Percentiles rank a stretch among this genome's conserved stretches.
Evolutionary conservation across 2,888 invertebrate genomes (phyloP).

Genomic region (Ennomos erosarius): DNA sequence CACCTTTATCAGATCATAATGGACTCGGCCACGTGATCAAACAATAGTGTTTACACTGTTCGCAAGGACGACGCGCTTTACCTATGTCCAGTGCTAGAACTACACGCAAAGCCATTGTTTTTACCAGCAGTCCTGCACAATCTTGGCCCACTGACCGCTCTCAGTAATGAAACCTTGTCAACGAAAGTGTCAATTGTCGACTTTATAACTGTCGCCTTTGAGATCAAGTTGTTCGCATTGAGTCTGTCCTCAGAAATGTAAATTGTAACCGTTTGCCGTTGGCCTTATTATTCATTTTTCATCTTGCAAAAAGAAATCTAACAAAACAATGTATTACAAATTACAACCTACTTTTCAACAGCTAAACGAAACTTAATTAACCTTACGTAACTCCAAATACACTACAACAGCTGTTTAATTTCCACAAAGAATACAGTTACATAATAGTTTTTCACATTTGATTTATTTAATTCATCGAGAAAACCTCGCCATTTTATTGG

Average conservation of each 20-base stretch:
- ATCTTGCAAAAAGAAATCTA: constrained; percentile 23
- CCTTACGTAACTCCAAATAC: constrained; percentile 26
- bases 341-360: constrained; percentile 27
- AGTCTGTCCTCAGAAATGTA: constrained; percentile 13
- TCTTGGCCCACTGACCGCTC: constrained; percentile 42
- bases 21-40: constrained; percentile 73
- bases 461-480: constrained; percentile 7
- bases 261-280: constrained; percentile 7
- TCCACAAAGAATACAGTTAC: constrained; percentile 17
- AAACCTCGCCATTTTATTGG: constrained; percentile 1
- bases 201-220: constrained; percentile 10
- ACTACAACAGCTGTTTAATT: constrained; percentile 19
- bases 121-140: constrained; percentile 46
- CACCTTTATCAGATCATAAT: constrained; percentile 74
- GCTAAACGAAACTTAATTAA: constrained; percentile 26
- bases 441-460: constrained; percentile 12
- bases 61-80: constrained; percentile 67
- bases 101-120: constrained; percentile 56
- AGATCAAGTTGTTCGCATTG: constrained; percentile 17
- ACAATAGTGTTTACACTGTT: constrained; percentile 78
- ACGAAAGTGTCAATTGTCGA: constrained; percentile 12
- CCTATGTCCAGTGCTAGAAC: constrained; percentile 58
- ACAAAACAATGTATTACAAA: constrained; percentile 21
- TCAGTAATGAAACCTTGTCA: constrained; percentile 2
- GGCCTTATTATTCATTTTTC: constrained; percentile 16